phyloP scores from a whole-genome alignment of 1,140 invertebrate species.

The Doryteuthis pealeii region DNA sequence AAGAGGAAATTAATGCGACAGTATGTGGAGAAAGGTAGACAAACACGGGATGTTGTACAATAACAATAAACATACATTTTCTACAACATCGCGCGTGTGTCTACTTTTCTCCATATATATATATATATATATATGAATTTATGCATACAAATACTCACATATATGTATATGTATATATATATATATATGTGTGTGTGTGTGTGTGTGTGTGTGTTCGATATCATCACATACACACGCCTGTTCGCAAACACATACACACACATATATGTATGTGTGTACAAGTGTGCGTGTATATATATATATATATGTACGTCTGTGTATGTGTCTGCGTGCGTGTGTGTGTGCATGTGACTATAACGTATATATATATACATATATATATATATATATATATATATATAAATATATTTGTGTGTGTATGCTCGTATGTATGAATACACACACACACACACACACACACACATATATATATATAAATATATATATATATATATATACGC shows the following conservation, averaged over 20 bases:
- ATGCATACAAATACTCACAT: no score
- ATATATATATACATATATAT: background rate
- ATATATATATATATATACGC: background rate
- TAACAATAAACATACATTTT: no score
- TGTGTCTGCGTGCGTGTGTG: background rate
- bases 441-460: slow-evolving; percentile 1
- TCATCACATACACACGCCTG: no score
- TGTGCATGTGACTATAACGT: background rate
- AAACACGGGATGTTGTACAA: no score
- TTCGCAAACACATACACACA: background rate
- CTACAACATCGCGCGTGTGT: no score
- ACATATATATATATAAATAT: background rate
- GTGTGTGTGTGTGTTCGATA: no score
- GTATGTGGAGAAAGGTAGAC: no score
- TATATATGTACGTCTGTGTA: background rate
- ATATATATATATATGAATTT: no score
- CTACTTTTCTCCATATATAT: no score
- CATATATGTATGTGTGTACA: background rate
- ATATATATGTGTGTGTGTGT: no score
- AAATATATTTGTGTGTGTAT: background rate
- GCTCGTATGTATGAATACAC: background rate
- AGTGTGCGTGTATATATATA: background rate
- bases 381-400: background rate
- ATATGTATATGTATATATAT: no score
- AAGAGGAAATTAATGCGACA: no score